Conservation (phyloP, 30 jellyfish, hydroid and myxozoan genomes). For the Aurelia sp. region DNA sequence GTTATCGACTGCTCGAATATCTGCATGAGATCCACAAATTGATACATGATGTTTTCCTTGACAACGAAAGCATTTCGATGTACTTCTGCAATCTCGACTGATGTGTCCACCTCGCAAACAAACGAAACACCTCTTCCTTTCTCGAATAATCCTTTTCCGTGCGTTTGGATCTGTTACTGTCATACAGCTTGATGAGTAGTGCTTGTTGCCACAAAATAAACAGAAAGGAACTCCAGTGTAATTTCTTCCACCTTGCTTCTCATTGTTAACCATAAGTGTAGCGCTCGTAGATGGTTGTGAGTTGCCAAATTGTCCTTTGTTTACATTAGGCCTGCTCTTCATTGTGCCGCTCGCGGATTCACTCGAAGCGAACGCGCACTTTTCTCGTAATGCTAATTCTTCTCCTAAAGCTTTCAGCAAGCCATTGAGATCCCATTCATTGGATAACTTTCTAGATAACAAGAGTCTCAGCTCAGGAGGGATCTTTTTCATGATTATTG, state of each 20-base stretch:
- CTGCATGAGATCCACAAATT: conserved; percentile 1
- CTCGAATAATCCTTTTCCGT: not conserved
- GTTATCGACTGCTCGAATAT: too few species aligned
- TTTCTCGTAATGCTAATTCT: conserved; percentile 30
- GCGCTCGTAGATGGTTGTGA: conserved; percentile 9
- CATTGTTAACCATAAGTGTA: conserved; percentile 16
- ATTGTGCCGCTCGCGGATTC: not conserved
- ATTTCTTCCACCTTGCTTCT: not conserved
- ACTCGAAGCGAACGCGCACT: conserved; percentile 6
- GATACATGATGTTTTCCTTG: conserved; percentile 10
- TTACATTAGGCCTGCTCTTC: not conserved
- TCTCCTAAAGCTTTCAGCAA: conserved; percentile 32
- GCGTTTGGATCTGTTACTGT: conserved; percentile 9
- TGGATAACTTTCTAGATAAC: conserved; percentile 1
- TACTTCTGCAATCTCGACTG: not conserved
- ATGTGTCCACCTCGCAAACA: conserved; percentile 17
- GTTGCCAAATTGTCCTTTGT: not conserved
- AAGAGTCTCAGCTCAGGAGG: conserved; percentile 26
- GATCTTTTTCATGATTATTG: conserved; percentile 20
- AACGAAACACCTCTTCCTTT: not conserved
- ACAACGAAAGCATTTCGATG: conserved; percentile 16
- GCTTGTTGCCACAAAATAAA: conserved; percentile 10
- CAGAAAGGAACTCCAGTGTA: not conserved
- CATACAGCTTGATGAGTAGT: conserved; percentile 32
- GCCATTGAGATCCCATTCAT: conserved; percentile 22